A percentile compares a stretch with the other conserved stretches of the same genome.
These are phyloP conservation scores for Formica exsecta DNA, from an alignment of 1,140 invertebrate species.

Conservation along the genomic window DNA sequence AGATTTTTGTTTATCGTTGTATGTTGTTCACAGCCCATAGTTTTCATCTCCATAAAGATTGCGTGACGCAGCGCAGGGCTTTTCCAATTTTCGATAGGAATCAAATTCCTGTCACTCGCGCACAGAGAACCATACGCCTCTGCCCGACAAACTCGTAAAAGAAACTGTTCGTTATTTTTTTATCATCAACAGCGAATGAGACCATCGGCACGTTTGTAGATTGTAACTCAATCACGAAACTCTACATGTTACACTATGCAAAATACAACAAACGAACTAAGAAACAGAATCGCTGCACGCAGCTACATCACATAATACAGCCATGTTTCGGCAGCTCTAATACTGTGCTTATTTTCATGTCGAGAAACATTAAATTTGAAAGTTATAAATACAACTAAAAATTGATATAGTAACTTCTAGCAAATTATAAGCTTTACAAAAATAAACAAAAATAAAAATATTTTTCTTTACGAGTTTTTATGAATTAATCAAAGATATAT, in stretches of 20 bases:
- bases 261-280: no score
- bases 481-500: neutral
- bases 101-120: constrained; percentile 67
- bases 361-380: no score
- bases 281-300: no score
- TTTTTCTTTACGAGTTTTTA: neutral
- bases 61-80: constrained; percentile 24
- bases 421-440: neutral
- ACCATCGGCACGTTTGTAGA: no score
- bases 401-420: no score
- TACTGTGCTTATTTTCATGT: no score
- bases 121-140: neutral
- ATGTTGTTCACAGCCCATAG: constrained; percentile 39
- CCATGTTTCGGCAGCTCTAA: no score
- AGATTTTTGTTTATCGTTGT: constrained; percentile 57
- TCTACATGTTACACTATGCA: no score
- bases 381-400: no score
- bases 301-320: no score
- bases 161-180: constrained; percentile 19
- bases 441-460: neutral
- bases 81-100: constrained; percentile 75
- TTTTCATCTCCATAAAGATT: constrained; percentile 74
- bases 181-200: neutral
- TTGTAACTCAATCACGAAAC: no score
- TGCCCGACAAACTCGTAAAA: constrained; percentile 30